A percentile compares a stretch with the other conserved stretches of the same genome.
Conservation (phyloP, 35 echinoderm and acorn worm species). For the Apostichopus californicus region DNA sequence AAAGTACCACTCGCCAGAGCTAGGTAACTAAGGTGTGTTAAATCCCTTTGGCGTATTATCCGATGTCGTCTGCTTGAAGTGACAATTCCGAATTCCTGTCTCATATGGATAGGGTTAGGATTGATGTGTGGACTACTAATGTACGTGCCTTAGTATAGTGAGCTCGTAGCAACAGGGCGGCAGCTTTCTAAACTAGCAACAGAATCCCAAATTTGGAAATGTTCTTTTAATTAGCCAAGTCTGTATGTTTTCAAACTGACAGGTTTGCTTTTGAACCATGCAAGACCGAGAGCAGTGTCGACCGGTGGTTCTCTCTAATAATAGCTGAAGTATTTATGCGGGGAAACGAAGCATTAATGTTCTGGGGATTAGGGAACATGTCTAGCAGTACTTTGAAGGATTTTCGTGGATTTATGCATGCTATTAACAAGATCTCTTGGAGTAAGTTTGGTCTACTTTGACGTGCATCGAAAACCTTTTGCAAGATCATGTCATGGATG, state of each 20-base stretch:
- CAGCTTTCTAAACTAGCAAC: background rate
- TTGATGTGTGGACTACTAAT: background rate
- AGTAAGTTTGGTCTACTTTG: no score
- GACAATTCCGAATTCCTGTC: background rate
- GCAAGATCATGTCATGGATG: no score
- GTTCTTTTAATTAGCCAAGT: background rate
- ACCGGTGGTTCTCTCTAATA: background rate
- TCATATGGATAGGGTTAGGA: background rate
- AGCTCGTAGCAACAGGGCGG: background rate
- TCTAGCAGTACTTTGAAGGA: no score
- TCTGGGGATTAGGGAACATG: background rate
- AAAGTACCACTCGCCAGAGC: no score
- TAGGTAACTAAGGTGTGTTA: background rate
- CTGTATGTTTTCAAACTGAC: background rate
- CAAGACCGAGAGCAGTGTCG: background rate
- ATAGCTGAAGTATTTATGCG: background rate
- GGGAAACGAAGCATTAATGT: background rate
- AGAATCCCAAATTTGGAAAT: background rate
- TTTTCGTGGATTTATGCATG: no score
- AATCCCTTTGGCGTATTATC: background rate
- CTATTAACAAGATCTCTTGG: no score
- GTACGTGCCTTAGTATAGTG: background rate
- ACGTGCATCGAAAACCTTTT: no score
- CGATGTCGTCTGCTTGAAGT: background rate
- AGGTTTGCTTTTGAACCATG: background rate